Conservation (phyloP, 2,113 vertebrate genomes). For the Phylloscopus trochiloides region DNA sequence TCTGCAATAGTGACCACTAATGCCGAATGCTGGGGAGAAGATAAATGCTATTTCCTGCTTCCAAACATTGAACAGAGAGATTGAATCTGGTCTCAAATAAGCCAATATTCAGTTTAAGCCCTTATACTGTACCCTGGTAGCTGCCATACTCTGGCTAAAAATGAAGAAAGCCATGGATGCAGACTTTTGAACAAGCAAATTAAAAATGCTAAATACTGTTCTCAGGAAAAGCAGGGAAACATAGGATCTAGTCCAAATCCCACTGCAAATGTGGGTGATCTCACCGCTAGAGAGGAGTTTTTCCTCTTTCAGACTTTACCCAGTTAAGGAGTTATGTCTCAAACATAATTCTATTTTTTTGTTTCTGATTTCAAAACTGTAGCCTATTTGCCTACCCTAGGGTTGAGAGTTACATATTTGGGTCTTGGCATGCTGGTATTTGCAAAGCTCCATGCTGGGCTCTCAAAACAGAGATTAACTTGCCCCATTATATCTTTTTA, state of each 20-base stretch:
- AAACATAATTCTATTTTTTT: neutral
- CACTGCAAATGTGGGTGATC: neutral
- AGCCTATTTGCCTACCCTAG: neutral
- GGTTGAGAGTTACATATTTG: neutral
- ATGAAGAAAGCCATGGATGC: neutral
- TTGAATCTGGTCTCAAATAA: neutral
- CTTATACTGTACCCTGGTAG: neutral
- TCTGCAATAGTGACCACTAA: constrained; percentile 22
- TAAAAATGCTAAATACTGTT: neutral
- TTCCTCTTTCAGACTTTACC: neutral
- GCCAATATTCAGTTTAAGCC: neutral
- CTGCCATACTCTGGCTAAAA: neutral
- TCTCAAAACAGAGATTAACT: neutral
- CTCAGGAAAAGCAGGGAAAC: neutral
- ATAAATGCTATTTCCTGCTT: constrained; percentile 1
- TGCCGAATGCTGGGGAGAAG: neutral
- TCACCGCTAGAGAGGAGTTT: neutral
- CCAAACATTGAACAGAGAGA: neutral
- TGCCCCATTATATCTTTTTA: neutral
- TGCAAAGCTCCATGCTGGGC: neutral
- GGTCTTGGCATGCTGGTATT: neutral
- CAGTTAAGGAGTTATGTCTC: rapidly evolving
- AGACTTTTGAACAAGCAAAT: neutral
- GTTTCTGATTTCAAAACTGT: neutral
- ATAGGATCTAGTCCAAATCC: neutral